Evolutionary conservation across 2,797 vertebrate species (phyloP), one percentile per base, ranked within the genome.

Genomic region (Pipistrellus nathusii): DNA sequence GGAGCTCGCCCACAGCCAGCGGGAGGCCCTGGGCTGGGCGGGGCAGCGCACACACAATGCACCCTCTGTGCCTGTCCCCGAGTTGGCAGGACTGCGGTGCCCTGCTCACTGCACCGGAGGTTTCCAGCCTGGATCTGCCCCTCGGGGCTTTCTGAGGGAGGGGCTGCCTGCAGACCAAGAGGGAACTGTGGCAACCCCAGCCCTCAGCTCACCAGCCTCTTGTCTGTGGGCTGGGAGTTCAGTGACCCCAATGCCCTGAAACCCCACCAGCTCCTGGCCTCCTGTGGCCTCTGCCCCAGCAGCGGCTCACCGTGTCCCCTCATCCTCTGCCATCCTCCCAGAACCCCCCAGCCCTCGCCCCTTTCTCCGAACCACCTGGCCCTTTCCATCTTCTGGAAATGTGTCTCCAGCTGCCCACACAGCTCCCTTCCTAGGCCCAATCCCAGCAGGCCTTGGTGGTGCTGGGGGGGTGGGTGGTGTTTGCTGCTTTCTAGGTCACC

Each of bases 401-500:
- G 75, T 88, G 66, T 83, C 85, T 93, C 69, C 48, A 81, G 71
- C 90, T 93, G 17, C 95, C 93, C 85, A 95, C 91, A 81, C 57
- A 35, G 85, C 85, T 96, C 92, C 86, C 89, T 96, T 93, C 89
- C 84, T 66, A 55, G 73, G 87, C 62, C 55, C 51, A 69, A 81
- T 87, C 90, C 71, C 66, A 96, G 90, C 78, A 95, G 91, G 78
- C 73, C 88, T 90, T 75, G 83, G 73, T 94, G 83, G 64, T 62
- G 85, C 62, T 80, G 83, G 72, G 76, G 71, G 94, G 71, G 85
- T 62, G 84, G 75, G 83, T 13, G 48, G 77, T 89, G 87, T 75
- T 80, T 91, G 72, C 91, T 66, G 89, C 91, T 97, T 97, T 97
- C 90, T 97, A 95, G 96, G 96, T 95, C 94, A 95, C 44, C 38